Evolutionary conservation across 2,113 vertebrate species (phyloP).

Genomic region (Canis aureus): DNA sequence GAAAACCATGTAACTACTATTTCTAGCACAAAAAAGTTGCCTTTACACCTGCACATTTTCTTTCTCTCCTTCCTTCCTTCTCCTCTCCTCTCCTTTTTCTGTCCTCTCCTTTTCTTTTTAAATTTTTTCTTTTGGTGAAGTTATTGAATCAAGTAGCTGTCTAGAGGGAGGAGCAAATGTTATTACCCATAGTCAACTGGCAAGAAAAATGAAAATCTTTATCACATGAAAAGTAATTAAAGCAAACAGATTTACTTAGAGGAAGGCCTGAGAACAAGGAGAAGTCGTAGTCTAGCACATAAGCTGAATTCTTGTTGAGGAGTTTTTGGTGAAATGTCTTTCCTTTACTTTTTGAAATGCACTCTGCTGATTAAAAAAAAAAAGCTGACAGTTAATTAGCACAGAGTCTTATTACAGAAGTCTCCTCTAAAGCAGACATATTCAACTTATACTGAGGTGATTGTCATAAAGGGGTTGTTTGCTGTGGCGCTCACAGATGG

Average conservation of each 20-base stretch:
- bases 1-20: not conserved
- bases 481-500: constrained; percentile 73
- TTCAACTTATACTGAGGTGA: constrained; percentile 73
- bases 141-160: constrained; percentile 47
- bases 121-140: not conserved
- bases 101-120: not conserved
- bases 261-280: not conserved
- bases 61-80: not conserved
- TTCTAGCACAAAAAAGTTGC: constrained; percentile 28
- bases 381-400: constrained; percentile 82
- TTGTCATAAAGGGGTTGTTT: constrained; percentile 76
- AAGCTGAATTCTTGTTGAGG: constrained; percentile 55
- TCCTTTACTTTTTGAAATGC: constrained; percentile 59
- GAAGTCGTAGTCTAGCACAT: constrained; percentile 50
- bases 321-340: constrained; percentile 71
- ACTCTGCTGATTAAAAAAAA: constrained; percentile 66
- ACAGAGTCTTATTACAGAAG: constrained; percentile 70
- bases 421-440: constrained; percentile 72
- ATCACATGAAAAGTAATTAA: constrained; percentile 64
- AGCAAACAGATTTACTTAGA: constrained; percentile 61
- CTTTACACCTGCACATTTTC: constrained; percentile 16
- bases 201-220: constrained; percentile 67
- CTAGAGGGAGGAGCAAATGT: not conserved
- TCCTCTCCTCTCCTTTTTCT: accelerated
- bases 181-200: constrained; percentile 52